Evolutionary conservation across 1,140 invertebrate genomes (phyloP).

Genomic region (Spodoptera litura): DNA sequence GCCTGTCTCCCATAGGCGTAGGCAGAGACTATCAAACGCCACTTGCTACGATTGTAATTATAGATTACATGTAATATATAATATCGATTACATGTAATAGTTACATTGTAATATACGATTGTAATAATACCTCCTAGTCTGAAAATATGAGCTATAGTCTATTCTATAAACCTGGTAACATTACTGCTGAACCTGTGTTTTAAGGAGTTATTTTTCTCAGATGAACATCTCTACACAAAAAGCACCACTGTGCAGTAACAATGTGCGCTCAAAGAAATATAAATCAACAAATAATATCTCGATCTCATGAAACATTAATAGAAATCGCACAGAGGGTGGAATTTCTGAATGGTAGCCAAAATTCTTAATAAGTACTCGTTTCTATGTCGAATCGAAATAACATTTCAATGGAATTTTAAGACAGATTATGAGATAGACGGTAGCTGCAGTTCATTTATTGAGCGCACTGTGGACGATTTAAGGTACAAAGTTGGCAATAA

Average conservation of each 20-base stretch:
- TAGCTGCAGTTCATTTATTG: constrained; percentile 14
- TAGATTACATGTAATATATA: too few species aligned
- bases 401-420: constrained; percentile 17
- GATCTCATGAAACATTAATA: constrained; percentile 19
- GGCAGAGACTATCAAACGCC: too few species aligned
- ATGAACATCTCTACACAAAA: neutral
- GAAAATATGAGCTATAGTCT: too few species aligned
- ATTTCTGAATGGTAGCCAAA: constrained; percentile 20
- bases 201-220: neutral
- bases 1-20: too few species aligned
- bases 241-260: neutral
- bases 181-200: too few species aligned
- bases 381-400: neutral
- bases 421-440: neutral
- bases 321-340: constrained; percentile 1
- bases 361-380: constrained; percentile 4
- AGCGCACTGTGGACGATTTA: neutral
- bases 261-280: neutral
- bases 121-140: too few species aligned
- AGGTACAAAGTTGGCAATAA: constrained; percentile 7
- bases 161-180: too few species aligned
- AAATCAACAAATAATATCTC: constrained; percentile 26
- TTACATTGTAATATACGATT: too few species aligned
- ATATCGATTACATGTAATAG: too few species aligned
- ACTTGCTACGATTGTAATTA: too few species aligned